These are phyloP conservation scores for Drosophila pegasa DNA, from an alignment of 2,888 invertebrate species.

Conservation along the genomic window DNA sequence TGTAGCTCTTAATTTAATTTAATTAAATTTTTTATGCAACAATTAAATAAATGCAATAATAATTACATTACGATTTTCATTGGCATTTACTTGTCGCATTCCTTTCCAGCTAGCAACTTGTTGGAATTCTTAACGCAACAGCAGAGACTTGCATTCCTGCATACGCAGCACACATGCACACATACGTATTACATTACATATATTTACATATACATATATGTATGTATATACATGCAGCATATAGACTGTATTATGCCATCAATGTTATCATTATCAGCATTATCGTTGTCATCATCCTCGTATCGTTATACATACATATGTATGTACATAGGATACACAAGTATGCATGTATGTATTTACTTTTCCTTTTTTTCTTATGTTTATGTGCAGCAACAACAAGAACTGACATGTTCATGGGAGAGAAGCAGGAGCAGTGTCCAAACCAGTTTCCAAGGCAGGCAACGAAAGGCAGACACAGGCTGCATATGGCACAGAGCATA, in stretches of 20 bases:
- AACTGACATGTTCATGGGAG: slow-evolving; percentile 28
- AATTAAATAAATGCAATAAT: neutral
- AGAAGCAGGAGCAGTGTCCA: slow-evolving; percentile 57
- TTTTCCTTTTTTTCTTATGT: slow-evolving; percentile 73
- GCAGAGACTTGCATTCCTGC: neutral
- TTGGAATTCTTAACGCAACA: slow-evolving; percentile 3
- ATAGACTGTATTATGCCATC: slow-evolving; percentile 2
- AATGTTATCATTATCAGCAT: slow-evolving; percentile 5
- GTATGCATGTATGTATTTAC: slow-evolving; percentile 28
- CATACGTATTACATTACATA: neutral
- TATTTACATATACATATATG: neutral
- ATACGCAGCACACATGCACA: too few species aligned
- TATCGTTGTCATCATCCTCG: neutral
- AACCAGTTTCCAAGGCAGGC: slow-evolving; percentile 69
- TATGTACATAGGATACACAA: slow-evolving; percentile 3
- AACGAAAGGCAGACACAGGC: slow-evolving; percentile 34
- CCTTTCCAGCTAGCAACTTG: slow-evolving; percentile 1
- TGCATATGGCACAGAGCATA: slow-evolving; percentile 48
- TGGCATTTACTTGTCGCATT: neutral
- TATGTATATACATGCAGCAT: slow-evolving; percentile 23
- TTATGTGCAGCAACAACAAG: slow-evolving; percentile 30
- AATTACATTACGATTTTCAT: neutral
- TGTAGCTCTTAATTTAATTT: neutral
- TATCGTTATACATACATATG: slow-evolving; percentile 11
- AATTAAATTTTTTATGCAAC: neutral